A percentile compares a stretch with the other conserved stretches of the same genome.
These are phyloP conservation scores for Stigmatopora argus DNA, from an alignment of 2,113 vertebrate genomes.

Conservation along the genomic window DNA sequence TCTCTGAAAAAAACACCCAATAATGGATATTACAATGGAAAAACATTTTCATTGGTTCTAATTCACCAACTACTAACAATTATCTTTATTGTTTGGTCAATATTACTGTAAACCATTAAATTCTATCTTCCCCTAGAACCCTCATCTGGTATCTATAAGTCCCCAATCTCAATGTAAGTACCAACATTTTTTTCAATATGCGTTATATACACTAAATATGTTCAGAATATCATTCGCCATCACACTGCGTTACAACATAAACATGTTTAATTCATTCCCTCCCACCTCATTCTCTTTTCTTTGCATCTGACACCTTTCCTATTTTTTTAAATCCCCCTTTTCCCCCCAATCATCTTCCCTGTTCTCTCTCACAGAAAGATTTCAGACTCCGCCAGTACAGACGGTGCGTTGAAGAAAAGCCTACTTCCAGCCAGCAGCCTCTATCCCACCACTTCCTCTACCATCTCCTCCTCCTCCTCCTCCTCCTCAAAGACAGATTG, in stretches of 20 bases:
- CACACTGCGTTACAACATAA: too few species aligned
- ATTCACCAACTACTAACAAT: too few species aligned
- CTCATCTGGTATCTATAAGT: conserved; percentile 59
- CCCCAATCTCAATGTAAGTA: conserved; percentile 67
- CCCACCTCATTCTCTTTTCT: conserved; percentile 32
- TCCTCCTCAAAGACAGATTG: conserved; percentile 58
- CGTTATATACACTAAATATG: conserved; percentile 1
- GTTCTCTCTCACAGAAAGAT: conserved; percentile 47
- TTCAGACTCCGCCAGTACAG: conserved; percentile 74
- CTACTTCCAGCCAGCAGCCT: conserved; percentile 70
- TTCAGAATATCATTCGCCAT: conserved; percentile 17
- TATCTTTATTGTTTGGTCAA: conserved; percentile 57
- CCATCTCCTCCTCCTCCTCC: conserved; percentile 38
- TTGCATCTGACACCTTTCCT: conserved; percentile 23
- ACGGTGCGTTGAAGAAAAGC: conserved; percentile 83
- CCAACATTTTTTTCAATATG: conserved; percentile 32
- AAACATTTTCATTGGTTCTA: too few species aligned
- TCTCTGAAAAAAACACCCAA: too few species aligned
- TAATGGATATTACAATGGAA: too few species aligned
- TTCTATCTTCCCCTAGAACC: conserved; percentile 55
- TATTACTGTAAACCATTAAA: conserved; percentile 39
- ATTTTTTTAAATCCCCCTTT: conserved; percentile 22
- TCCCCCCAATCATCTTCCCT: neutral
- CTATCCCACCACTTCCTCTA: conserved; percentile 58
- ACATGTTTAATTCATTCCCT: conserved; percentile 24